phyloP scores from a whole-genome alignment of 2,888 invertebrate species.

The Eumerus sabulonum region DNA sequence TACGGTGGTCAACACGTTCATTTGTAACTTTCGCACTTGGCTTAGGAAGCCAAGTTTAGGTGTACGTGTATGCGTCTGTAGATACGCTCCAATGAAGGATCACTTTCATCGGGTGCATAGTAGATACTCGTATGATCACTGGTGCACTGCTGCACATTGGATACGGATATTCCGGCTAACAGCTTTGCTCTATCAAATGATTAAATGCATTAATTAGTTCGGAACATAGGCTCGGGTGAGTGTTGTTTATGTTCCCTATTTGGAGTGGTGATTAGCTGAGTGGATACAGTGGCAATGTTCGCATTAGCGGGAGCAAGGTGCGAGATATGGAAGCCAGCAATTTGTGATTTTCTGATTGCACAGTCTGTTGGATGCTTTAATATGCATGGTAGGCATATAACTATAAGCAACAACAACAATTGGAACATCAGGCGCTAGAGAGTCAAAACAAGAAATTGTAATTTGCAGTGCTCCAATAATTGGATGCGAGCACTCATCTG shows the following conservation, averaged over 20 bases:
- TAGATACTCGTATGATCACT: slow-evolving; percentile 42
- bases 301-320: slow-evolving; percentile 53
- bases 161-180: slow-evolving; percentile 69
- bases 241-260: slow-evolving; percentile 52
- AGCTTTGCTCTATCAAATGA: slow-evolving; percentile 63
- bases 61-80: slow-evolving; percentile 6
- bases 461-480: slow-evolving; percentile 62
- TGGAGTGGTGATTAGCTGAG: slow-evolving; percentile 54
- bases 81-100: slow-evolving; percentile 44
- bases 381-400: too few relatives aligned
- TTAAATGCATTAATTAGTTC: slow-evolving; percentile 68
- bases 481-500: slow-evolving; percentile 33
- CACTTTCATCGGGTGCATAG: slow-evolving; percentile 16
- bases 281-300: slow-evolving; percentile 66
- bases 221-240: slow-evolving; percentile 53
- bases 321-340: slow-evolving; percentile 34
- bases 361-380: slow-evolving; percentile 66
- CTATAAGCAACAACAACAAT: slow-evolving; percentile 27
- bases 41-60: not conserved
- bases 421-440: slow-evolving; percentile 38
- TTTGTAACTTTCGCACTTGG: slow-evolving; percentile 58
- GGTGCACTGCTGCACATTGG: slow-evolving; percentile 65
- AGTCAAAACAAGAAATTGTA: slow-evolving; percentile 57
- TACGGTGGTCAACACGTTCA: slow-evolving; percentile 38
- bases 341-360: slow-evolving; percentile 45